These are phyloP conservation scores for Boulengeromyrus knoepffleri DNA, from an alignment of 2,113 vertebrate species.

Conservation along the genomic window DNA sequence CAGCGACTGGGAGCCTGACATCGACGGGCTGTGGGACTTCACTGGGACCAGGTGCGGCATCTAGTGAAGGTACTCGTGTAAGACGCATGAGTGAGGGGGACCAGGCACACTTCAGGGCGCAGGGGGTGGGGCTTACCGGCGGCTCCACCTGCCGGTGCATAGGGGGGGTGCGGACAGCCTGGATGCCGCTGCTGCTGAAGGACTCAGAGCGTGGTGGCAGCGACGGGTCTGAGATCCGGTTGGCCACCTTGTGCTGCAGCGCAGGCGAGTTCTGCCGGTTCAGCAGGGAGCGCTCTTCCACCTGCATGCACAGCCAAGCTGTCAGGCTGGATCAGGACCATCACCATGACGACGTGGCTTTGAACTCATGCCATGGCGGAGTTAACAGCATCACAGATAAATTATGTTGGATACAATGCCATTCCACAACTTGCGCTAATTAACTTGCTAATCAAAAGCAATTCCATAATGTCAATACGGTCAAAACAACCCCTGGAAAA, in stretches of 20 bases:
- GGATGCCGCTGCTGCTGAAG: conserved; percentile 90
- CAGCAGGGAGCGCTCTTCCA: conserved; percentile 77
- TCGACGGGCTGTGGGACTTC: conserved; percentile 84
- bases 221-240: conserved; percentile 92
- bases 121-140: conserved; percentile 65
- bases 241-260: conserved; percentile 92
- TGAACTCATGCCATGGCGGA: not conserved
- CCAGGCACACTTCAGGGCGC: conserved; percentile 9
- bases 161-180: conserved; percentile 85
- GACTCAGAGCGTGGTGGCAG: conserved; percentile 93
- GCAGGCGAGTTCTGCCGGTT: conserved; percentile 82
- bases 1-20: conserved; percentile 94
- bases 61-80: conserved; percentile 57
- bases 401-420: not conserved
- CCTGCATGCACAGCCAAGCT: conserved; percentile 50
- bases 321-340: not conserved
- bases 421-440: not conserved
- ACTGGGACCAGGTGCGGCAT: conserved; percentile 90
- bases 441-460: not conserved
- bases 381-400: not conserved
- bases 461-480: not conserved
- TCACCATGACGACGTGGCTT: not conserved
- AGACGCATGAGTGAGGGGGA: conserved; percentile 13
- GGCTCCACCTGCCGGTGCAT: conserved; percentile 88
- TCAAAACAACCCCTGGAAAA: not conserved